Evolutionary conservation across 2,113 vertebrate genomes (phyloP).

Genomic region (Halcyon malimbica): DNA sequence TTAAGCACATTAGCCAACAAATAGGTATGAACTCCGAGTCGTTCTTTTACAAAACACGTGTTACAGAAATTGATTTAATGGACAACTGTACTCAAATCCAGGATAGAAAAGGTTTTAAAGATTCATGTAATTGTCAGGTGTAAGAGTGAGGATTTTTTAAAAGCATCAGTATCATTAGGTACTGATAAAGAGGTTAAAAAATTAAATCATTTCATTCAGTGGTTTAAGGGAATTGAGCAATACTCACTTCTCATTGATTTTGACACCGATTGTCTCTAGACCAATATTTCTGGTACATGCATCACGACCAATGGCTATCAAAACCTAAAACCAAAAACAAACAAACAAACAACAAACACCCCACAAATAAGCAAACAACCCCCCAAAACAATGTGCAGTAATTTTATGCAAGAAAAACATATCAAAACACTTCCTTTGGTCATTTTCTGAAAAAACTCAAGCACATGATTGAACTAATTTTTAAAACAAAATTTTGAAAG

Average conservation of each 20-base stretch:
- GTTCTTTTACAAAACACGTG: not conserved
- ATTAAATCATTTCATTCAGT: not conserved
- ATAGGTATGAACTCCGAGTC: not conserved
- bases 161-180: not conserved
- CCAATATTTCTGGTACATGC: constrained; percentile 91
- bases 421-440: not conserved
- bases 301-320: constrained; percentile 92
- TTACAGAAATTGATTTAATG: not conserved
- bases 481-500: not conserved
- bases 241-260: constrained; percentile 88
- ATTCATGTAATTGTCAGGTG: not conserved
- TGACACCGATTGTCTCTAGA: constrained; percentile 87
- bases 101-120: not conserved
- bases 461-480: not conserved
- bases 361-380: not conserved
- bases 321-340: constrained; percentile 77
- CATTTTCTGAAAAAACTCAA: not conserved
- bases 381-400: not conserved
- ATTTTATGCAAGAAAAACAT: not conserved
- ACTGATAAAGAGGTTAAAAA: not conserved
- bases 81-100: not conserved
- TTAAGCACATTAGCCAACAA: not conserved
- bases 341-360: not conserved
- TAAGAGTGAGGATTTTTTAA: not conserved
- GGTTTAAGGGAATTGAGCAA: not conserved